phyloP scores from a whole-genome alignment of 2,888 invertebrate species.

The Plutella xylostella region DNA sequence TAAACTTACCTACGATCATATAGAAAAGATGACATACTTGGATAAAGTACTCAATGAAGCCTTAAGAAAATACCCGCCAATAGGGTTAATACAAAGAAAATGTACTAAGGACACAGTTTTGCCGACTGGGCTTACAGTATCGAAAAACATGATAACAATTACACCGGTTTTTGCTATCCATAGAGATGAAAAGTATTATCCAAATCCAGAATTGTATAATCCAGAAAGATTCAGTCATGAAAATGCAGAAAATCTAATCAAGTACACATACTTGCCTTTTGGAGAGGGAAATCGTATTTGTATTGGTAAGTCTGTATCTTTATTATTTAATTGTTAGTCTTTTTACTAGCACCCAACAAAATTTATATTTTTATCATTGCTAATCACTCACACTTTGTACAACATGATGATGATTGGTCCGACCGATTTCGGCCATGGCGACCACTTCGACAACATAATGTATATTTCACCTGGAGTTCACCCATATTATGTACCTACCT shows the following conservation, averaged over 20 bases:
- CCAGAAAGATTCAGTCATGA: constrained; percentile 51
- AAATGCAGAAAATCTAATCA: constrained; percentile 26
- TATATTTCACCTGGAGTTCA: not conserved
- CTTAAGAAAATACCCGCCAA: constrained; percentile 39
- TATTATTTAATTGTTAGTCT: not conserved
- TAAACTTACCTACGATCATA: constrained; percentile 33
- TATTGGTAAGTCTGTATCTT: constrained; percentile 40
- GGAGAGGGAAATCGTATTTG: constrained; percentile 63
- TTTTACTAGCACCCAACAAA: too few species aligned
- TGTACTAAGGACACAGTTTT: constrained; percentile 33
- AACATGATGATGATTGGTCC: not conserved
- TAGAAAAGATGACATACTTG: constrained; percentile 42
- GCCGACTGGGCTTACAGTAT: constrained; percentile 29
- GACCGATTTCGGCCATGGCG: not conserved
- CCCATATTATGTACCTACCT: not conserved
- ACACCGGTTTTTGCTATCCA: constrained; percentile 38
- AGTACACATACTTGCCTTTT: constrained; percentile 53
- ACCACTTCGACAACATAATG: not conserved
- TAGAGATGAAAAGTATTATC: constrained; percentile 40
- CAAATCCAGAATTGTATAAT: constrained; percentile 46
- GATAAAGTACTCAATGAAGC: constrained; percentile 45
- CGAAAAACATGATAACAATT: constrained; percentile 26
- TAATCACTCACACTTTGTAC: not conserved
- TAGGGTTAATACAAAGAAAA: constrained; percentile 32
- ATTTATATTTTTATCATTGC: not conserved